Evolutionary conservation across 2,888 invertebrate genomes (phyloP).

Genomic region (Euzophera pinguis): DNA sequence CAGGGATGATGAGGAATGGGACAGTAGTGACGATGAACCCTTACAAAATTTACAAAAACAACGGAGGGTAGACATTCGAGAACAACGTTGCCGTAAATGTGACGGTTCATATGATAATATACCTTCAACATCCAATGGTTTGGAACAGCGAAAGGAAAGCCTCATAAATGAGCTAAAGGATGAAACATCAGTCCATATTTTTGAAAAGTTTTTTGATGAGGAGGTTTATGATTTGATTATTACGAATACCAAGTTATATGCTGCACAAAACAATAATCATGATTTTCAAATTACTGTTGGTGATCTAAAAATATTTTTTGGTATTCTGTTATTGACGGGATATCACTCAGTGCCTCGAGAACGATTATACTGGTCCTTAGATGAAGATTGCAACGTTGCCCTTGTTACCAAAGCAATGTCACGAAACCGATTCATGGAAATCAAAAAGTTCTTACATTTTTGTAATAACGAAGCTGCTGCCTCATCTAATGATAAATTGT

Average conservation of each 20-base stretch:
- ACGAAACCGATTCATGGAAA: constrained; percentile 10
- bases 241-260: constrained; percentile 1
- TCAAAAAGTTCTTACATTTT: constrained; percentile 14
- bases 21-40: constrained; percentile 7
- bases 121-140: background rate
- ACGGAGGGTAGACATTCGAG: background rate
- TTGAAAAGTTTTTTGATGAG: constrained; percentile 13
- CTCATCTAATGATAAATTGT: constrained; percentile 14
- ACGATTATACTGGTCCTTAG: constrained; percentile 16
- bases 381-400: constrained; percentile 12
- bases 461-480: constrained; percentile 1
- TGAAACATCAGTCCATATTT: background rate
- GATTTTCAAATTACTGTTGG: background rate
- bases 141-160: background rate
- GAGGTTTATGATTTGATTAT: constrained; percentile 9
- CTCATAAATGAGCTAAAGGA: background rate
- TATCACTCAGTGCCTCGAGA: constrained; percentile 15
- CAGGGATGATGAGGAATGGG: no score
- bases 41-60: background rate
- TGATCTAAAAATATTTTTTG: constrained; percentile 12
- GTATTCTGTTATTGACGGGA: constrained; percentile 12
- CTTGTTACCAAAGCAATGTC: constrained; percentile 10
- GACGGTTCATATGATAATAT: background rate
- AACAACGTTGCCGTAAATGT: background rate
- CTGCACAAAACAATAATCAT: constrained; percentile 11